Evolutionary conservation across 2,113 vertebrate genomes (phyloP).

Genomic region (Acanthisitta chloris): DNA sequence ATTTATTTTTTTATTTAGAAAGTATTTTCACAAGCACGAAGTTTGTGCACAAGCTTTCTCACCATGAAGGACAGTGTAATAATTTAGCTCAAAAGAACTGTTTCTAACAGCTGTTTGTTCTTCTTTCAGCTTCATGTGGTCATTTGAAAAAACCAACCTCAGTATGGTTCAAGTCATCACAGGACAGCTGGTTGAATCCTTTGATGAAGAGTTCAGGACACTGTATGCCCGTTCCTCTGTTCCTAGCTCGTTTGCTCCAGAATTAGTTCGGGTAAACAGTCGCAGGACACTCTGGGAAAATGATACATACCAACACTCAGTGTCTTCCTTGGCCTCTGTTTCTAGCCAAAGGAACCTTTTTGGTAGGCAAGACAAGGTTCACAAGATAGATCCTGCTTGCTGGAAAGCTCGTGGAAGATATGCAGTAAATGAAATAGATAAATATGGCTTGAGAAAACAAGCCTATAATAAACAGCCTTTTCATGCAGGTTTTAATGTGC

Average conservation of each 20-base stretch:
- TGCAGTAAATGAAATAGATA: constrained; percentile 71
- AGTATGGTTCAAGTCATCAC: constrained; percentile 96
- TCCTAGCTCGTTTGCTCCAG: constrained; percentile 73
- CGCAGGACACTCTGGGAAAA: constrained; percentile 69
- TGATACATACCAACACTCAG: constrained; percentile 67
- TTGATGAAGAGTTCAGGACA: constrained; percentile 94
- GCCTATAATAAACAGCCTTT: constrained; percentile 67
- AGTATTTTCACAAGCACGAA: neutral
- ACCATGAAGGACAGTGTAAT: neutral
- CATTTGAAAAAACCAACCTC: constrained; percentile 93
- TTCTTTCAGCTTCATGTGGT: constrained; percentile 90
- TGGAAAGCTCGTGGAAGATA: constrained; percentile 80
- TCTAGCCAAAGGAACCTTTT: constrained; percentile 78
- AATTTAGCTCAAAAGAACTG: neutral
- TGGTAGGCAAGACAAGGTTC: constrained; percentile 78
- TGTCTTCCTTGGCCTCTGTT: constrained; percentile 76
- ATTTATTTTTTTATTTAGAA: neutral
- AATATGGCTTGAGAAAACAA: constrained; percentile 62
- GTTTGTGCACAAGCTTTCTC: neutral
- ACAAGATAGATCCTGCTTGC: constrained; percentile 81
- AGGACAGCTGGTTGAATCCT: constrained; percentile 90
- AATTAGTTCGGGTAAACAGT: constrained; percentile 64
- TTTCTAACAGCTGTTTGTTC: constrained; percentile 35
- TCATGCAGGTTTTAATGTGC: constrained; percentile 69
- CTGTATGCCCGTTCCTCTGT: constrained; percentile 88